Conservation (phyloP, 1,140 invertebrate genomes). For the Formica exsecta region DNA sequence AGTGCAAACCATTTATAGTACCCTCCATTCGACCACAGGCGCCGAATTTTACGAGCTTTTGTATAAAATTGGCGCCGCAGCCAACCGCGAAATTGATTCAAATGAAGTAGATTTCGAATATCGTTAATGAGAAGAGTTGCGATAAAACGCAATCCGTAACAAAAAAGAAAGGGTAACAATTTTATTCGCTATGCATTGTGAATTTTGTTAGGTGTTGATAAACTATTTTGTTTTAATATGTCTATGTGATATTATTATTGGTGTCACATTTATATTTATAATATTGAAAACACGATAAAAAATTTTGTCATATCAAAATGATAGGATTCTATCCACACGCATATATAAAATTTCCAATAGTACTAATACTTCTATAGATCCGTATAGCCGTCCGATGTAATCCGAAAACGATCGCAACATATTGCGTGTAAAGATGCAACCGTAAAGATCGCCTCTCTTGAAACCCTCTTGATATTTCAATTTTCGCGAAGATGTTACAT, state of each 20-base stretch:
- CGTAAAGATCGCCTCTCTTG: not conserved
- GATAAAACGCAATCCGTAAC: not conserved
- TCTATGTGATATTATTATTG: not conserved
- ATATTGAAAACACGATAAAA: not conserved
- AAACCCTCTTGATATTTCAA: not conserved
- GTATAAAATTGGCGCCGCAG: not conserved
- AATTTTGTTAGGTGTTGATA: too few species aligned
- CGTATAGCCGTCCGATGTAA: not conserved
- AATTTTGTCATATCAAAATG: not conserved
- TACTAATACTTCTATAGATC: not conserved
- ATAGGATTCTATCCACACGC: not conserved
- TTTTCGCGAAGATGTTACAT: not conserved
- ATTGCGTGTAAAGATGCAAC: not conserved
- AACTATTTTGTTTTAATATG: not conserved
- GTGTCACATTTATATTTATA: not conserved
- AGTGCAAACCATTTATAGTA: not conserved
- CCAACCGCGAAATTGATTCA: conserved; percentile 40
- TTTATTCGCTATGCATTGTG: not conserved
- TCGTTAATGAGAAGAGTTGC: conserved; percentile 48
- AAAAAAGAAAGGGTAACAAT: not conserved
- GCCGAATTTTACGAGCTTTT: conserved; percentile 43
- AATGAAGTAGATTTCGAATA: conserved; percentile 32
- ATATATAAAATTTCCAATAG: not conserved
- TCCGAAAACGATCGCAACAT: not conserved
- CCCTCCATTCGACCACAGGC: not conserved